Percentiles rank a stretch among this genome's conserved stretches.
These are phyloP conservation scores for Pachyrhynchus sulphureomaculatus DNA, from an alignment of 1,140 invertebrate genomes.

Conservation along the genomic window DNA sequence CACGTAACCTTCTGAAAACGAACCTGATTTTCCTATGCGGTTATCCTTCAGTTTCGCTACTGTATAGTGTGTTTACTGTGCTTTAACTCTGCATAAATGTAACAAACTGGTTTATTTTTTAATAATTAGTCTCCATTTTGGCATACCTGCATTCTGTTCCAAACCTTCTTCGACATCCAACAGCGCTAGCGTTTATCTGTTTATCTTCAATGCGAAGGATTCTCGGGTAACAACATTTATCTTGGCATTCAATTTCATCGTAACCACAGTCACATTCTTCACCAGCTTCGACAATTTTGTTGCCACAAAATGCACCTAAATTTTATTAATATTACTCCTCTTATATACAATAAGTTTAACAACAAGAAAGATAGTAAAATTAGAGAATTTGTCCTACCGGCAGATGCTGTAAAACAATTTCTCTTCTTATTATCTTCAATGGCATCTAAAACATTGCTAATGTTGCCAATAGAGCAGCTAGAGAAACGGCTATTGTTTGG, in stretches of 20 bases:
- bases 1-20: no score
- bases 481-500: conserved; percentile 96
- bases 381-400: conserved; percentile 51
- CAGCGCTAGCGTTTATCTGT: conserved; percentile 69
- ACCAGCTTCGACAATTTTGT: conserved; percentile 96
- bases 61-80: no score
- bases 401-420: conserved; percentile 92
- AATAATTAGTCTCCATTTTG: no score
- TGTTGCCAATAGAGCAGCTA: conserved; percentile 90
- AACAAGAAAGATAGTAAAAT: background rate
- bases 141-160: conserved; percentile 77
- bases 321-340: background rate
- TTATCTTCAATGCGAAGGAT: conserved; percentile 69
- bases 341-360: background rate
- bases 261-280: conserved; percentile 99
- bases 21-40: no score
- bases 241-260: conserved; percentile 87
- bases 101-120: no score
- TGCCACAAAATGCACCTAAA: conserved; percentile 91
- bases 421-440: conserved; percentile 87
- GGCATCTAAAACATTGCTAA: conserved; percentile 90
- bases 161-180: conserved; percentile 76
- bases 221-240: conserved; percentile 92
- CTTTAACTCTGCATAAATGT: no score
- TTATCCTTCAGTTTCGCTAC: no score